These are phyloP conservation scores for Agrotis ipsilon DNA, from an alignment of 2,888 invertebrate species.

Conservation along the genomic window DNA sequence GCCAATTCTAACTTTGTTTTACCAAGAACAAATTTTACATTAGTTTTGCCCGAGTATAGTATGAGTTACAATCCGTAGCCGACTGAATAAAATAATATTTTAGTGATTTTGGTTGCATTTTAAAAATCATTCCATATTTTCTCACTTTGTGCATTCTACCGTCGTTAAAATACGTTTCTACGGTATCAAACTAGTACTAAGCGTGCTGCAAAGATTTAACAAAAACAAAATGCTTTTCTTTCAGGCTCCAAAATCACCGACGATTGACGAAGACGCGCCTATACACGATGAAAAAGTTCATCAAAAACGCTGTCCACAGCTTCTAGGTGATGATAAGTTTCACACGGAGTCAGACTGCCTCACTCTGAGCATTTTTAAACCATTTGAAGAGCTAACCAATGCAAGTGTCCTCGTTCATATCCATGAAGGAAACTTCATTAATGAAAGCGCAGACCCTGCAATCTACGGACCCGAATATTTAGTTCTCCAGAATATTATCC, in stretches of 20 bases:
- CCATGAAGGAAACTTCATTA: conserved; percentile 80
- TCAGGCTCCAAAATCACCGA: conserved; percentile 73
- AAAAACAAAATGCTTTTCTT: too few species aligned
- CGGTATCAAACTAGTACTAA: too few species aligned
- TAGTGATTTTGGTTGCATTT: too few species aligned
- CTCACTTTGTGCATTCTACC: too few species aligned
- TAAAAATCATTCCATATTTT: too few species aligned
- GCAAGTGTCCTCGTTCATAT: conserved; percentile 82
- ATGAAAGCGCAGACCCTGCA: conserved; percentile 79
- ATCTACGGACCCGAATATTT: conserved; percentile 82
- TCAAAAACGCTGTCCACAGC: conserved; percentile 78
- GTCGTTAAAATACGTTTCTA: too few species aligned
- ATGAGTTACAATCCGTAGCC: too few species aligned
- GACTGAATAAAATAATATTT: too few species aligned
- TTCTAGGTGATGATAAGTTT: conserved; percentile 63
- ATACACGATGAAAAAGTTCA: conserved; percentile 70
- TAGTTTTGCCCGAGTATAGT: too few species aligned
- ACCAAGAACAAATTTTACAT: too few species aligned
- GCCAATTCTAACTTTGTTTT: too few species aligned
- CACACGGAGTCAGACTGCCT: conserved; percentile 79
- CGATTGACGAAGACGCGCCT: conserved; percentile 55
- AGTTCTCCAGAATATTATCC: conserved; percentile 74
- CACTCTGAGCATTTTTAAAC: conserved; percentile 83
- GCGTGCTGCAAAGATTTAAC: too few species aligned
- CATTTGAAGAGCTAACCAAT: conserved; percentile 56